A percentile compares a stretch with the other conserved stretches of the same genome.
Evolutionary conservation across 35 echinoderm and acorn worm genomes (phyloP).

Genomic region (Amphiura filiformis): DNA sequence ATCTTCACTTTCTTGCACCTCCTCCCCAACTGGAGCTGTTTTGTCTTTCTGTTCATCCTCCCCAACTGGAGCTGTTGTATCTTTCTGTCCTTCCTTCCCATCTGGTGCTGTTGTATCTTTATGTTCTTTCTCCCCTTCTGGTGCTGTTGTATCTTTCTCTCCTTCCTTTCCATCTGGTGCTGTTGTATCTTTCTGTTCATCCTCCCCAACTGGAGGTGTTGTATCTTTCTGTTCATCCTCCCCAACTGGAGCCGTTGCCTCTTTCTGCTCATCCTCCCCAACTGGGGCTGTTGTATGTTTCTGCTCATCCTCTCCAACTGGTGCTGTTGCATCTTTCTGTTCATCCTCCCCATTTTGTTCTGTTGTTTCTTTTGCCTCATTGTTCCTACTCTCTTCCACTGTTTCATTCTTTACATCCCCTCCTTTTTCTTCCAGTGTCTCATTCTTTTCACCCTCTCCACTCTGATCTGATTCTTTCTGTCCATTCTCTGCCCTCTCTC

Average conservation of each 20-base stretch:
- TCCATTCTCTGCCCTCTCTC: not conserved
- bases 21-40: not conserved
- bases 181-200: not conserved
- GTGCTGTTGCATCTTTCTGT: too few relatives aligned
- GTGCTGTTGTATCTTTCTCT: not conserved
- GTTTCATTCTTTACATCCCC: not conserved
- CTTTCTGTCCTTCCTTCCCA: not conserved
- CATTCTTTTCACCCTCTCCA: not conserved
- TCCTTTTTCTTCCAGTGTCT: not conserved
- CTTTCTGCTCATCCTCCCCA: not conserved
- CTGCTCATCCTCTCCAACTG: too few relatives aligned
- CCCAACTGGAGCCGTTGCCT: too few relatives aligned
- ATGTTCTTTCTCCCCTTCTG: not conserved
- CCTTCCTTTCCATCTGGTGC: too few relatives aligned
- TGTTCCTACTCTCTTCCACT: not conserved
- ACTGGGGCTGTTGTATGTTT: not conserved
- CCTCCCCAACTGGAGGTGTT: not conserved
- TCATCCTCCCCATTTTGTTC: not conserved
- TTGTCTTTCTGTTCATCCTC: too few relatives aligned
- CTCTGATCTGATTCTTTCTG: too few relatives aligned
- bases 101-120: not conserved
- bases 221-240: not conserved
- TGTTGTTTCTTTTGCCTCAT: not conserved
- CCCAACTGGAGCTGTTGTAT: too few relatives aligned
- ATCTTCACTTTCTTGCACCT: not conserved